Conservation (phyloP, 2,888 invertebrate species). For the Shargacucullia verbasci region DNA sequence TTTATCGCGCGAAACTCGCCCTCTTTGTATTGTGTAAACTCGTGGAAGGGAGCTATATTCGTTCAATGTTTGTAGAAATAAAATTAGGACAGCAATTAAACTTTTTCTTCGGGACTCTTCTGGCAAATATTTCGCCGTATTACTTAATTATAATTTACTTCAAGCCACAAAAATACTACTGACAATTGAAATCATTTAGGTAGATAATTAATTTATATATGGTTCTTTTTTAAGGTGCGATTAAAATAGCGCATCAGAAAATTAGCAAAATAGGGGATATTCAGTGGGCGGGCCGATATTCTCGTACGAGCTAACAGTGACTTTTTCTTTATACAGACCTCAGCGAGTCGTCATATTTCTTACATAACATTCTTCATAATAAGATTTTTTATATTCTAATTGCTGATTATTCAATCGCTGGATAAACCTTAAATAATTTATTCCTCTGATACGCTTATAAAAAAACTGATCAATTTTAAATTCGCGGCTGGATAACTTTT, state of each 20-base stretch:
- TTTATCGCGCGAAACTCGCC: too few relatives aligned
- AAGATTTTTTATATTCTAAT: too few relatives aligned
- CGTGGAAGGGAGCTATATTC: slow-evolving; percentile 24
- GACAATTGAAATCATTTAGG: neutral
- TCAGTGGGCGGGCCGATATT: too few relatives aligned
- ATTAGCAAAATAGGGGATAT: neutral
- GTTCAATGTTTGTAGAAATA: slow-evolving; percentile 33
- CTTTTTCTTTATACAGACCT: too few relatives aligned
- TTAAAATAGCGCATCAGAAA: slow-evolving; percentile 1
- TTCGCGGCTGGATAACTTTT: too few relatives aligned
- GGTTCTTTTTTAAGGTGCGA: neutral
- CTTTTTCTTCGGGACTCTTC: slow-evolving; percentile 24
- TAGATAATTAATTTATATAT: neutral
- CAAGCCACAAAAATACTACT: slow-evolving; percentile 1
- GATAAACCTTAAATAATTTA: too few relatives aligned
- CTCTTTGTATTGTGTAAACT: slow-evolving; percentile 5
- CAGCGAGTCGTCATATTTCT: too few relatives aligned
- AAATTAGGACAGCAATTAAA: slow-evolving; percentile 43
- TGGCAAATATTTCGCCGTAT: slow-evolving; percentile 12
- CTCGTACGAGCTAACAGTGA: too few relatives aligned
- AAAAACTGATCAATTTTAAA: too few relatives aligned
- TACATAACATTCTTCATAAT: too few relatives aligned
- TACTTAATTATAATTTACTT: slow-evolving; percentile 17
- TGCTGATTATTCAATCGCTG: too few relatives aligned
- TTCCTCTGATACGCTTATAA: too few relatives aligned